These are phyloP conservation scores for Heliconius eleuchia DNA, from an alignment of 1,140 invertebrate species.

Conservation along the genomic window DNA sequence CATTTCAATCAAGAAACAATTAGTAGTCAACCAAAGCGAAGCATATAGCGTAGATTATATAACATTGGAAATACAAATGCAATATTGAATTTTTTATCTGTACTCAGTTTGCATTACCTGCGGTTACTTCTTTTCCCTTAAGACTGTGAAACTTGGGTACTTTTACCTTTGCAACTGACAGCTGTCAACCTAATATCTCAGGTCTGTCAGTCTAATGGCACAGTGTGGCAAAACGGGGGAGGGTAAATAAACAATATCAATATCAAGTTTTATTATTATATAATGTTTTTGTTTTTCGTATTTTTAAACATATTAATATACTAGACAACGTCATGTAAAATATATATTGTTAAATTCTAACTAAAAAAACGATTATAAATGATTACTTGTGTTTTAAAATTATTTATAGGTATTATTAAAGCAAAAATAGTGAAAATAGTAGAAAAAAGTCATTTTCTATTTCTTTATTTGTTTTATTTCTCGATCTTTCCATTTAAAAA, in stretches of 20 bases:
- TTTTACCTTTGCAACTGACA: slow-evolving; percentile 37
- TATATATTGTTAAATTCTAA: neutral
- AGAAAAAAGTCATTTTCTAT: too few relatives aligned
- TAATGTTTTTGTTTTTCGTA: neutral
- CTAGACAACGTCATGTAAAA: too few relatives aligned
- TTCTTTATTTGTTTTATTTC: too few relatives aligned
- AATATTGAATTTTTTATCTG: slow-evolving; percentile 1
- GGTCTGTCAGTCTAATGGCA: slow-evolving; percentile 24
- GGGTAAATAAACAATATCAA: slow-evolving; percentile 19
- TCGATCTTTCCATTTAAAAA: too few relatives aligned
- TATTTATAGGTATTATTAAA: too few relatives aligned
- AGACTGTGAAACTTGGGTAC: slow-evolving; percentile 20
- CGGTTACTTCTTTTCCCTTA: slow-evolving; percentile 25
- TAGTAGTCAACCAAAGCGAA: neutral
- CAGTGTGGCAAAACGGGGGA: slow-evolving; percentile 16
- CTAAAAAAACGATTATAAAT: neutral
- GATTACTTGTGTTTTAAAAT: too few relatives aligned
- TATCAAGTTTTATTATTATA: neutral
- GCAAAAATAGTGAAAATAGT: too few relatives aligned
- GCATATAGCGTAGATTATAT: neutral
- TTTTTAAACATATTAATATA: too few relatives aligned
- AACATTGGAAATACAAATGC: neutral
- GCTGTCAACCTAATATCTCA: slow-evolving; percentile 38
- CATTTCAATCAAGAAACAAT: neutral
- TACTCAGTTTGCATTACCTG: slow-evolving; percentile 15